These are phyloP conservation scores for Drosophila seclusa DNA, from an alignment of 2,888 invertebrate species.

Conservation along the genomic window DNA sequence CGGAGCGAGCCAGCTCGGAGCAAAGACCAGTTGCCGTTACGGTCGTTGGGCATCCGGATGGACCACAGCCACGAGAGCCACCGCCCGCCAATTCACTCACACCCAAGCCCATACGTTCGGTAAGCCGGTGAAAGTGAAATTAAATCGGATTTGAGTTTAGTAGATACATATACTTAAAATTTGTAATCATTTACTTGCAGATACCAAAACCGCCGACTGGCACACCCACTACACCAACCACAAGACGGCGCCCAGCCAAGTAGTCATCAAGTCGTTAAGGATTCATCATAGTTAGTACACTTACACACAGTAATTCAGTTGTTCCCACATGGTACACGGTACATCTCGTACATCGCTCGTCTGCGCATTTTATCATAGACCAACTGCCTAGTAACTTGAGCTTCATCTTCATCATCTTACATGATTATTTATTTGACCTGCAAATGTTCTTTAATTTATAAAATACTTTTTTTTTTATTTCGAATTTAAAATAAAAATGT, in stretches of 20 bases:
- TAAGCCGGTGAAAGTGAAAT: slow-evolving; percentile 28
- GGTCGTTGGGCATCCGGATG: slow-evolving; percentile 83
- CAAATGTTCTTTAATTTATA: slow-evolving; percentile 28
- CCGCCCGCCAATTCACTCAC: slow-evolving; percentile 83
- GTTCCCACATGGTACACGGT: slow-evolving; percentile 2
- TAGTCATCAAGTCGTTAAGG: slow-evolving; percentile 55
- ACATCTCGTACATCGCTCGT: background rate
- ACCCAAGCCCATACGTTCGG: slow-evolving; percentile 83
- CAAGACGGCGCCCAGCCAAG: slow-evolving; percentile 79
- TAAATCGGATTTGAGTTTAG: fast-evolving
- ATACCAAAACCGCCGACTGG: slow-evolving; percentile 83
- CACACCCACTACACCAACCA: slow-evolving; percentile 82
- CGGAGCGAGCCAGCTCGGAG: slow-evolving; percentile 81
- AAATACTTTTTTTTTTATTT: slow-evolving; percentile 27
- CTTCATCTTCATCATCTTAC: slow-evolving; percentile 22
- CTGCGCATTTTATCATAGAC: slow-evolving; percentile 21
- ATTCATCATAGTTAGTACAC: slow-evolving; percentile 52
- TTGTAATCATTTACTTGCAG: slow-evolving; percentile 47
- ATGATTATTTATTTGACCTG: slow-evolving; percentile 19
- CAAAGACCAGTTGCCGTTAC: slow-evolving; percentile 86
- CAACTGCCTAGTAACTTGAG: slow-evolving; percentile 31
- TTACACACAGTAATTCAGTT: slow-evolving; percentile 15
- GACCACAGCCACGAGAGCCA: slow-evolving; percentile 82
- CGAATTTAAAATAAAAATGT: slow-evolving; percentile 38
- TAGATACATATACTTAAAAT: background rate